phyloP scores from a whole-genome alignment of 2,888 invertebrate genomes.

The Junonia oenone region DNA sequence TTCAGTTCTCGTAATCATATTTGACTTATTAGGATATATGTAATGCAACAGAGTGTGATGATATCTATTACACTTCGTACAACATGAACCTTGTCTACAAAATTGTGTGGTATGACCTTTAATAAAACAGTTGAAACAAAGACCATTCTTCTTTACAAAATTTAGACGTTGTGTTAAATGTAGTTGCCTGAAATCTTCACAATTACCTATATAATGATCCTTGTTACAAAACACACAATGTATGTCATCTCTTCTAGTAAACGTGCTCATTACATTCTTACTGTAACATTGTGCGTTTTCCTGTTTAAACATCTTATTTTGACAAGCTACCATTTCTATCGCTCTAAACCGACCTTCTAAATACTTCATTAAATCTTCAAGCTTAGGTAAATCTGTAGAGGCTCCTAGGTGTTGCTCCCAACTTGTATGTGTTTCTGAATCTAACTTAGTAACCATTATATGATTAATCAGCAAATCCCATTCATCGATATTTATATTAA shows the following conservation, averaged over 20 bases:
- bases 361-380: conserved; percentile 9
- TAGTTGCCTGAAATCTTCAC: conserved; percentile 14
- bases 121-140: conserved; percentile 29
- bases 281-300: not conserved
- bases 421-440: conserved; percentile 28
- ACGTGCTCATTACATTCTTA: not conserved
- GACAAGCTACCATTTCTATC: conserved; percentile 18
- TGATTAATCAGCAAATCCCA: conserved; percentile 30
- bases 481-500: conserved; percentile 14
- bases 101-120: too few species aligned
- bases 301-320: not conserved
- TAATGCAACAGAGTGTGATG: conserved; percentile 25
- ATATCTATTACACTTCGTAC: conserved; percentile 26
- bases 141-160: conserved; percentile 23
- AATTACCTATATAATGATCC: conserved; percentile 19
- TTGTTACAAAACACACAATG: conserved; percentile 18
- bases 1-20: not conserved
- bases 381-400: conserved; percentile 11
- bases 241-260: conserved; percentile 15
- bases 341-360: conserved; percentile 27
- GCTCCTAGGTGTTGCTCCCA: conserved; percentile 24
- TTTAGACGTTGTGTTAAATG: conserved; percentile 17
- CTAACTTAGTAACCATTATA: conserved; percentile 26
- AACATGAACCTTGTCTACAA: too few species aligned
- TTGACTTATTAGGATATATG: not conserved